Evolutionary conservation across 2,113 vertebrate genomes (phyloP).

Genomic region (Columba janthina): DNA sequence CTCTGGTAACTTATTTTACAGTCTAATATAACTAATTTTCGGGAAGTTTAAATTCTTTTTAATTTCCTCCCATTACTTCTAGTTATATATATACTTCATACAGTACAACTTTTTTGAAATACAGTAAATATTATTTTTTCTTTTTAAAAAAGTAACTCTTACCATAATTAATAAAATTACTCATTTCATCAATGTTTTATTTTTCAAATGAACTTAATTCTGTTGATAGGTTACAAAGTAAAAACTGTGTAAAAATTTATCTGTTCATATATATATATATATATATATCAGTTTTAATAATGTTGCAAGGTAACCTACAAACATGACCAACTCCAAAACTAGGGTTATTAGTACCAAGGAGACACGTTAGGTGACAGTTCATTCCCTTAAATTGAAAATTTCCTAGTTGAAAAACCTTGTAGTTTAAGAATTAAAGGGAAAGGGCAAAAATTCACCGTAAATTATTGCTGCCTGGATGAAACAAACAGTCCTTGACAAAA

Average conservation of each 20-base stretch:
- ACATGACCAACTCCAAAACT: neutral
- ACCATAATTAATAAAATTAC: neutral
- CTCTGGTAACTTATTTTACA: constrained; percentile 13
- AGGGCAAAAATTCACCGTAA: neutral
- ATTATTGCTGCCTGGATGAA: neutral
- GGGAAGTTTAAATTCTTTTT: constrained; percentile 61
- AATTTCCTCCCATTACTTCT: constrained; percentile 53
- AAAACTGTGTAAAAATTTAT: neutral
- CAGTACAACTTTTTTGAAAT: constrained; percentile 12
- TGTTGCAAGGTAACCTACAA: neutral
- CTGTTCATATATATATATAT: too few relatives aligned
- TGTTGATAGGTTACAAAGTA: neutral
- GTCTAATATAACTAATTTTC: constrained; percentile 34
- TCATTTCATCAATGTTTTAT: neutral
- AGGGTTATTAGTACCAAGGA: neutral
- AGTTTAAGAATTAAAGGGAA: neutral
- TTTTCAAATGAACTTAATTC: neutral
- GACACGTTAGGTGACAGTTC: neutral
- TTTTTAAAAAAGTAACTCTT: neutral
- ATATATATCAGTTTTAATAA: neutral
- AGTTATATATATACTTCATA: constrained; percentile 17
- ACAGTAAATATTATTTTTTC: neutral
- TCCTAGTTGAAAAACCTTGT: neutral
- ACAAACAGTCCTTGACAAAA: neutral
- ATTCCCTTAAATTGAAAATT: neutral